Evolutionary conservation across 2,888 invertebrate species (phyloP).

Genomic region (Orthosia gothica): DNA sequence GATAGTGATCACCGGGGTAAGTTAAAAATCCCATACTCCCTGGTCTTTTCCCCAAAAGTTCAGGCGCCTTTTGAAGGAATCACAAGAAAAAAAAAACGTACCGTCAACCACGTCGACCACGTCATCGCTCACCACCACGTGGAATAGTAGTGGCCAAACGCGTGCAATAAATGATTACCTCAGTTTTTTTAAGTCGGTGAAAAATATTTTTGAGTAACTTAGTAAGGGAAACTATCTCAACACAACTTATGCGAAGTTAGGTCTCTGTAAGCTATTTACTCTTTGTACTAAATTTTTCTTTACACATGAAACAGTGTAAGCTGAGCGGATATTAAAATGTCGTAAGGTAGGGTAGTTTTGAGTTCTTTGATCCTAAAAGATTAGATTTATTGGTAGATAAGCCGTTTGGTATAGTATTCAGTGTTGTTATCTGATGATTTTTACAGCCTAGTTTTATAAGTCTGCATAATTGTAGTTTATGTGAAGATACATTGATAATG

Average conservation of each 20-base stretch:
- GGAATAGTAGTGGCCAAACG: too few species aligned
- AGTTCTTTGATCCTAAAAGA: slow-evolving; percentile 27
- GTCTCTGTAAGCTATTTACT: slow-evolving; percentile 32
- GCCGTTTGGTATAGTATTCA: slow-evolving; percentile 18
- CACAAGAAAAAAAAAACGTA: too few species aligned
- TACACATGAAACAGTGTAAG: slow-evolving; percentile 22
- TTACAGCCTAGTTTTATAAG: background rate
- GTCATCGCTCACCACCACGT: too few species aligned
- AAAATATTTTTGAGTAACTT: too few species aligned
- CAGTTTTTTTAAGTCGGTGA: too few species aligned
- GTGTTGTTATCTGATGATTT: slow-evolving; percentile 16
- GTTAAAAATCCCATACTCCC: too few species aligned
- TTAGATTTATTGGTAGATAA: slow-evolving; percentile 25
- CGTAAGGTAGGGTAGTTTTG: slow-evolving; percentile 24
- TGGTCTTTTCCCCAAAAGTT: too few species aligned
- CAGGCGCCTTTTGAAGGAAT: too few species aligned
- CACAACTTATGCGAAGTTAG: background rate
- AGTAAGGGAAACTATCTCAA: too few species aligned
- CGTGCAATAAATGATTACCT: too few species aligned
- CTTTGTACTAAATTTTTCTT: slow-evolving; percentile 1
- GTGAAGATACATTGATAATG: background rate
- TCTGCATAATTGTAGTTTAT: background rate
- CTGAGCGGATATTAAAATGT: slow-evolving; percentile 36
- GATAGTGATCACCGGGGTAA: too few species aligned
- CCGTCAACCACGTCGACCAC: too few species aligned